A percentile compares a stretch with the other conserved stretches of the same genome.
Evolutionary conservation across 2,797 vertebrate genomes (phyloP).

Genomic region (Enteromius anoplus): DNA sequence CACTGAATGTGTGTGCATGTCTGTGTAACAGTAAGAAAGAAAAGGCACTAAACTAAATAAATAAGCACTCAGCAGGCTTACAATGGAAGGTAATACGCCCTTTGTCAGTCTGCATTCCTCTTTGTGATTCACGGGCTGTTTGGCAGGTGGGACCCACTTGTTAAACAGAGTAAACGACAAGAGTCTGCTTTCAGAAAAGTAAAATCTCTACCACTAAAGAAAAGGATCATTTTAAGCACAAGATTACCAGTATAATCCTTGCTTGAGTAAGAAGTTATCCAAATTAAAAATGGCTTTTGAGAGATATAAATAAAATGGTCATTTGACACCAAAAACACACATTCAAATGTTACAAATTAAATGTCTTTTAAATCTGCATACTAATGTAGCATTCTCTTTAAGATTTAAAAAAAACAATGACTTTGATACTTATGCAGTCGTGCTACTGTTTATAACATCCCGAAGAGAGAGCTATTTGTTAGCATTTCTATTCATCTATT

Average conservation of each 20-base stretch:
- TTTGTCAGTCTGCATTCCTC: conserved; percentile 84
- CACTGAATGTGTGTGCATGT: conserved; percentile 76
- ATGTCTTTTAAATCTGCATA: neutral
- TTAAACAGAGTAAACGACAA: conserved; percentile 73
- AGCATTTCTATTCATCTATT: conserved; percentile 1
- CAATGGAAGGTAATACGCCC: conserved; percentile 84
- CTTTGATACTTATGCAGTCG: neutral
- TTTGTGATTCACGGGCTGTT: conserved; percentile 85
- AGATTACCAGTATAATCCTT: conserved; percentile 13
- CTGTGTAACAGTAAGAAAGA: conserved; percentile 68
- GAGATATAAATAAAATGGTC: neutral
- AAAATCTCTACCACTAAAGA: conserved; percentile 47
- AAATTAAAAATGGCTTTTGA: neutral
- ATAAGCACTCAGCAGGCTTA: conserved; percentile 85
- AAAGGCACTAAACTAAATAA: conserved; percentile 83
- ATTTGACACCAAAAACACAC: neutral
- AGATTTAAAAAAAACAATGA: neutral
- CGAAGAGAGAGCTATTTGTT: neutral
- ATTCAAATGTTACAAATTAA: neutral
- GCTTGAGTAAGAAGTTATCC: neutral
- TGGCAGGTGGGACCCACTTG: conserved; percentile 84
- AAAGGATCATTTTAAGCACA: neutral
- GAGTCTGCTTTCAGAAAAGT: conserved; percentile 60
- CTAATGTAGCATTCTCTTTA: neutral
- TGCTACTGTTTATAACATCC: neutral